phyloP scores from a whole-genome alignment of 2,888 invertebrate genomes.

The Bhutanitis thaidina region DNA sequence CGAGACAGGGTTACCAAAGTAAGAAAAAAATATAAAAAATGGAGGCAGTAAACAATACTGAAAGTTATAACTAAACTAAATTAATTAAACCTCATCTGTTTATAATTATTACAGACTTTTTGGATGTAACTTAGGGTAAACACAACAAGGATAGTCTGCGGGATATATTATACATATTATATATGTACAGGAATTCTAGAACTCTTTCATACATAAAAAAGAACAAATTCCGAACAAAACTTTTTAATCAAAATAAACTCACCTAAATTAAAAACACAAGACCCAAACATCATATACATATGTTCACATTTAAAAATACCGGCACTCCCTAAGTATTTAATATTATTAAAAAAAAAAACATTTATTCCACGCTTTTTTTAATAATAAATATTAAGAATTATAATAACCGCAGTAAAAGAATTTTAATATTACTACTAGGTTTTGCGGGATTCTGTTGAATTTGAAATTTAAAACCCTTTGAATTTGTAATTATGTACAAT shows the following conservation, averaged over 20 bases:
- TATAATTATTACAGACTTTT: slow-evolving; percentile 16
- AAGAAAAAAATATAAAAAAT: slow-evolving; percentile 10
- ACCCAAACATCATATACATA: neutral
- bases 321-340: too few species aligned
- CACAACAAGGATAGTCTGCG: slow-evolving; percentile 15
- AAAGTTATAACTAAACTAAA: slow-evolving; percentile 19
- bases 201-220: slow-evolving; percentile 19
- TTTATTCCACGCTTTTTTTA: too few species aligned
- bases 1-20: slow-evolving; percentile 17
- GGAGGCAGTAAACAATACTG: slow-evolving; percentile 15
- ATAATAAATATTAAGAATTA: too few species aligned
- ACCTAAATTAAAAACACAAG: slow-evolving; percentile 17
- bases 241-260: slow-evolving; percentile 8
- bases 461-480: too few species aligned
- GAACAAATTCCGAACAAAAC: slow-evolving; percentile 20
- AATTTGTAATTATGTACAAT: too few species aligned
- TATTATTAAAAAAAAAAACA: too few species aligned
- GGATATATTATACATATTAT: neutral
- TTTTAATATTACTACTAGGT: too few species aligned
- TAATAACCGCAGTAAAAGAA: too few species aligned
- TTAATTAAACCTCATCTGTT: slow-evolving; percentile 20
- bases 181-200: slow-evolving; percentile 14
- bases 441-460: too few species aligned
- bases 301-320: too few species aligned
- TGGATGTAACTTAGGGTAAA: slow-evolving; percentile 1